Conservation (phyloP, 2,113 vertebrate species). For the Nothoprocta perdicaria region DNA sequence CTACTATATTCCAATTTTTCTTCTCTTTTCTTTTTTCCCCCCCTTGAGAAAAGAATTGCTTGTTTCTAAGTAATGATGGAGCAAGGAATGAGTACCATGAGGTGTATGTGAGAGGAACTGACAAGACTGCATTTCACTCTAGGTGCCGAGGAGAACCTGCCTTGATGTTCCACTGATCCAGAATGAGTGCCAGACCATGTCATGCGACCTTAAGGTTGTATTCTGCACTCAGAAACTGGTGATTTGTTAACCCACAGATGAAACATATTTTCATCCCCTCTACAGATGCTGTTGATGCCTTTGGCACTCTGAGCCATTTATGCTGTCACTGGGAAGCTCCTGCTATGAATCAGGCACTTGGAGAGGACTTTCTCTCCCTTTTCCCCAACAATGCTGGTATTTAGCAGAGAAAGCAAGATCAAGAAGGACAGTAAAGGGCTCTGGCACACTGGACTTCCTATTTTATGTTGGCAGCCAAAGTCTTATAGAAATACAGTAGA, state of each 20-base stretch:
- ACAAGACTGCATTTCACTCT: rapidly evolving
- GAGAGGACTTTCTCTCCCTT: neutral
- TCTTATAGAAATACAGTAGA: neutral
- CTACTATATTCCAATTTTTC: neutral
- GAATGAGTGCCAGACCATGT: neutral
- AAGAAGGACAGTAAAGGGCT: neutral
- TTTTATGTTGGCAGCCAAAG: neutral
- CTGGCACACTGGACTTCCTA: rapidly evolving
- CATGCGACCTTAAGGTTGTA: neutral
- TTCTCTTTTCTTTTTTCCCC: neutral
- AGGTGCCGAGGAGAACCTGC: neutral
- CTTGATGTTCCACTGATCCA: neutral
- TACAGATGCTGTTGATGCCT: neutral
- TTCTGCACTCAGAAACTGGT: neutral
- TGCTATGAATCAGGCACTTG: rapidly evolving
- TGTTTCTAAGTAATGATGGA: neutral
- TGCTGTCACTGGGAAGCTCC: neutral
- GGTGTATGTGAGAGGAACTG: neutral
- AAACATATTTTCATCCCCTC: neutral
- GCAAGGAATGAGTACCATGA: neutral
- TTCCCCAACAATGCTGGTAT: neutral
- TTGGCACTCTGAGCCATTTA: neutral
- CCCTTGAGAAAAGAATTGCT: neutral
- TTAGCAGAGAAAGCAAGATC: neutral
- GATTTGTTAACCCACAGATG: neutral